These are phyloP conservation scores for Allygus modestus DNA, from an alignment of 2,888 invertebrate species.

Conservation along the genomic window DNA sequence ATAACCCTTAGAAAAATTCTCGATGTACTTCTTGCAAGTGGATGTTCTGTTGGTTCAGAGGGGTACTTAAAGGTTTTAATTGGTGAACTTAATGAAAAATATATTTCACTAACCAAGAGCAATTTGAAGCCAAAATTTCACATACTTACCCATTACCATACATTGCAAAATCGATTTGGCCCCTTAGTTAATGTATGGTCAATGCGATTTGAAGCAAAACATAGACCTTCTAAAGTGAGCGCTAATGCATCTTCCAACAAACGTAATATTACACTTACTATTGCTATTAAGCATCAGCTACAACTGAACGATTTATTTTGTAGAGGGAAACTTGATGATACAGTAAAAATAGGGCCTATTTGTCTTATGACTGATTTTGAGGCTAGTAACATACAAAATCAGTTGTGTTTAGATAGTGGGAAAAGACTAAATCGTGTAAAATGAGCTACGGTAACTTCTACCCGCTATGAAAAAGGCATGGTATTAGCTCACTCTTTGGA, in stretches of 20 bases:
- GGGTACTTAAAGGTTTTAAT: not conserved
- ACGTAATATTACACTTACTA: not conserved
- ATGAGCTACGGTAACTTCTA: not conserved
- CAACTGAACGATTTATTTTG: not conserved
- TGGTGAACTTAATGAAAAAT: not conserved
- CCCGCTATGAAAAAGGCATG: not conserved
- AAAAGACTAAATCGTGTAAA: not conserved
- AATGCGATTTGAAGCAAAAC: not conserved
- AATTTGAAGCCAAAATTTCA: constrained; percentile 9
- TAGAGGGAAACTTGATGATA: not conserved
- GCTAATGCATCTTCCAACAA: not conserved
- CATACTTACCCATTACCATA: not conserved
- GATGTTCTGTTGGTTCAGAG: not conserved
- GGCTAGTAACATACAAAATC: not conserved
- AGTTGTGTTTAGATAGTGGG: not conserved
- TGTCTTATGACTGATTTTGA: not conserved
- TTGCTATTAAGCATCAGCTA: not conserved
- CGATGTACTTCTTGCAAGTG: not conserved
- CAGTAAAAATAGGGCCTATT: not conserved
- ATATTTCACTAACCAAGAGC: not conserved
- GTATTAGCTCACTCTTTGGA: not conserved
- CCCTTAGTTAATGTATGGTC: not conserved
- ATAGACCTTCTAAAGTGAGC: not conserved
- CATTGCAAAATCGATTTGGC: not conserved
- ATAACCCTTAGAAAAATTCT: not conserved